Evolutionary conservation across 2,113 vertebrate species (phyloP).

Genomic region (Odocoileus hemionus): DNA sequence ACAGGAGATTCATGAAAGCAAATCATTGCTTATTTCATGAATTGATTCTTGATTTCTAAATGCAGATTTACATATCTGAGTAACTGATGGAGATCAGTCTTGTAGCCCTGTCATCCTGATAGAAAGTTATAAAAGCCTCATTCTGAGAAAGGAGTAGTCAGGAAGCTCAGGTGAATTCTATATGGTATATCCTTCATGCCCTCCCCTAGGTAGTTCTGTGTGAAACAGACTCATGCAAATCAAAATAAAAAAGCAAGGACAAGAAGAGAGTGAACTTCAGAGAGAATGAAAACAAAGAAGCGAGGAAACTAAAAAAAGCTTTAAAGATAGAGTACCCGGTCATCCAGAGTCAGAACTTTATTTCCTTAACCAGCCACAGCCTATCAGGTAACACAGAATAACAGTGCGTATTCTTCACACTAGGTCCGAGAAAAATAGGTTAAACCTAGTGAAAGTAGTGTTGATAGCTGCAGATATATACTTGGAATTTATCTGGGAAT

Average conservation of each 20-base stretch:
- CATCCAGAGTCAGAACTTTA: background rate
- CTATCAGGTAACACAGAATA: background rate
- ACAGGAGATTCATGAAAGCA: background rate
- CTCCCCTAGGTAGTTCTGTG: no score
- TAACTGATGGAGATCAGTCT: background rate
- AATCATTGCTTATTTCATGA: background rate
- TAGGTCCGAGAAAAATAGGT: background rate
- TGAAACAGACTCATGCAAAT: background rate
- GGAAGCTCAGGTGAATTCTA: background rate
- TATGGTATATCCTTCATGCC: accelerated
- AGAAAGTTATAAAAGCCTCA: background rate
- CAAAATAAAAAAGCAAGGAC: background rate
- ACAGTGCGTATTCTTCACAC: accelerated
- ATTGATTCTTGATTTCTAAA: background rate
- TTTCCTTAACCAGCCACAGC: background rate
- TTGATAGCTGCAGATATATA: background rate
- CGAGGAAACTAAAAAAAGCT: background rate
- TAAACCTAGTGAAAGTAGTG: no score
- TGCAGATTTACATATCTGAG: background rate
- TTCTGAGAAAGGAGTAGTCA: background rate
- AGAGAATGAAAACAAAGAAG: background rate
- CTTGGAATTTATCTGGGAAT: background rate
- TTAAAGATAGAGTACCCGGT: background rate
- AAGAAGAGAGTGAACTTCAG: background rate
- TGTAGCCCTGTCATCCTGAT: background rate